These are phyloP conservation scores for Poecilia picta DNA, from an alignment of 2,797 vertebrate species.

Conservation along the genomic window DNA sequence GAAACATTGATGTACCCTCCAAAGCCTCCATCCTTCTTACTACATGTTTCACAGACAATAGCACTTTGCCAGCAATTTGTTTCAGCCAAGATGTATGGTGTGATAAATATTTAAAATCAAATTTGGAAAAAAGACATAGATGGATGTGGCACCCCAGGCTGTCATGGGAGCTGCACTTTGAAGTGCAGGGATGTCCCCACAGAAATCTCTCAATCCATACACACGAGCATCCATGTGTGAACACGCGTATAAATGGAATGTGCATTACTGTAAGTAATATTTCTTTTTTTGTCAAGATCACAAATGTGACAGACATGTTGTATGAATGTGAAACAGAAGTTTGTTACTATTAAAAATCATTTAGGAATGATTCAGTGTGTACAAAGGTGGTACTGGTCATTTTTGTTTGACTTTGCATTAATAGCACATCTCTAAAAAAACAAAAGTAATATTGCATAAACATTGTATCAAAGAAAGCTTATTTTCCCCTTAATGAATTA, in stretches of 20 bases:
- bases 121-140: conserved; percentile 99
- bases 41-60: conserved; percentile 94
- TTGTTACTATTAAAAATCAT: neutral
- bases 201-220: conserved; percentile 35
- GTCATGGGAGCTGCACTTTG: conserved; percentile 81
- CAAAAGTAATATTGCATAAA: too few relatives aligned
- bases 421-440: neutral
- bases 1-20: conserved; percentile 99
- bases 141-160: conserved; percentile 88
- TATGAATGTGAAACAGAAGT: neutral
- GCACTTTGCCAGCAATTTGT: conserved; percentile 98
- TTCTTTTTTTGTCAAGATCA: neutral
- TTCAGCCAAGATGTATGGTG: conserved; percentile 96
- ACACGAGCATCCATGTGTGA: conserved; percentile 12
- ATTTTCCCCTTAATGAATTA: too few relatives aligned
- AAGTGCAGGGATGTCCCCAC: conserved; percentile 64
- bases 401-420: neutral
- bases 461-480: too few relatives aligned
- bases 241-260: conserved; percentile 4
- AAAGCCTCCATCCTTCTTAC: conserved; percentile 97
- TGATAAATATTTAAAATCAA: conserved; percentile 99
- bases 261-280: conserved; percentile 14
- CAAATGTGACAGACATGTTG: neutral
- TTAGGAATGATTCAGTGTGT: neutral
- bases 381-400: neutral